Base-by-base conservation (phyloP, 2,113 vertebrate species). In the Aleadryas rufinucha region DNA sequence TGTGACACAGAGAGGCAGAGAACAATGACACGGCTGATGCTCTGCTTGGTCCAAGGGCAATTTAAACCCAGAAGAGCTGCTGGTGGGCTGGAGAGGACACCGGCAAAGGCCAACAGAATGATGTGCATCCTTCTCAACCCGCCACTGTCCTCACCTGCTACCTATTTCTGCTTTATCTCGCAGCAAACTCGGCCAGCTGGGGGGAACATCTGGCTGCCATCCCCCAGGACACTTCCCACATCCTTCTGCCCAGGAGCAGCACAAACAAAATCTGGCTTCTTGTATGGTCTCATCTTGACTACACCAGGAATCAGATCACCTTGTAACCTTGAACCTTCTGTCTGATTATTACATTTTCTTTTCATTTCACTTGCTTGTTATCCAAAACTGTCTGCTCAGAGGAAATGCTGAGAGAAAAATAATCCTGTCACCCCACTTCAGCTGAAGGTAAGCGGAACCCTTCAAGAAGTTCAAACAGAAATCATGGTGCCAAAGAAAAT, bases 341-440 rank as follows among this genome's bases (percentile, higher is more conserved):
- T 65, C 66, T 86, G 47, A 16, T 75, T 75, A 41, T 57, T 71
- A 18, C 27, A 71, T 79, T 82, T 89, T 76, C 70, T 89, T 96
- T 87, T 82, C 28, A 37, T 75, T 72, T 74, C 72, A 37, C 63
- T 47, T 87, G 64, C 69, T 87, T 61, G 37, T 85, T 79, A 63
- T 42, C 69, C 68, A 63, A 77, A 75, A 89, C 59, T 47, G 37
- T 61, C 61, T 91, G 45, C 65, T 81, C 80, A 69, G 69, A 89
- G 54, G 84, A 86, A 92, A 92, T 1, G 2, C 59, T 24, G 18
- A 78, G 27, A 77, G 61, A 69, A 92, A 77, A 94, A 81, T 39
- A 79, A 60, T 23, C 15, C 64, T 59, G 69, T 31, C 72, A 89
- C 84, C 42, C 71, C 28, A 30, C 53, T 89, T 77, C 47, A 71